Evolutionary conservation across 2,888 invertebrate genomes (phyloP), one percentile per base, ranked within the genome.

Genomic region (Orchestes rusci): DNA sequence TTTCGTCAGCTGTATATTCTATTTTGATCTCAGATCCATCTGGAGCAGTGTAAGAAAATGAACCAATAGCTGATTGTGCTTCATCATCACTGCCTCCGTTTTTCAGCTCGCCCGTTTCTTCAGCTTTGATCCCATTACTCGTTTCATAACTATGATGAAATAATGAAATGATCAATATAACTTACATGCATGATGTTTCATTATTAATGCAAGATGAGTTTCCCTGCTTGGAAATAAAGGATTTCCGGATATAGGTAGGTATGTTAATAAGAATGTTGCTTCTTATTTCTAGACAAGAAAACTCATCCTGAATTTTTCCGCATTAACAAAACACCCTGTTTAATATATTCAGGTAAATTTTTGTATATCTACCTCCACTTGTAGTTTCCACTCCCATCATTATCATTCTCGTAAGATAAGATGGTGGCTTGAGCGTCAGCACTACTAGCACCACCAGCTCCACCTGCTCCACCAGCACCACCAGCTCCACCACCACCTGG

Each of bases 1-100:
- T 79, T 59, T 80, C 80, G 58, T 80, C 80, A 30, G 79, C 80
- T 1, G 74, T 71, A 57, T 80, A 80, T n/a, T 73, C 71, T 12
- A 80, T 63, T 40, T 72, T 73, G 10, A 75, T 67, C 13, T 73
- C 66, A 52, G 76, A 72, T 2, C 81, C 81, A 57, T 81, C 81
- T 1, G 80, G 80, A 18, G 76, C 75, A 1, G 78, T 76, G 61
- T 81, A 81, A 0, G 79, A 75, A 56, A 70, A 79, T 2, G 76
- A 75, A 13, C 82, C 81, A 60, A 72, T 70, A 1, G 73, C 71
- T 17, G 64, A 62, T 51, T 78, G 75, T 33, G 71, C 71, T 60
- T 75, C 76, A 27, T 73, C 71, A 2, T 74, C 71, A n/a, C 72
- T 69, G 32, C 76, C 76, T 34, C 73, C 71, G 60, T 76, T 76